These are phyloP conservation scores for Cotesia glomerata DNA, from an alignment of 1,140 invertebrate species.

Conservation along the genomic window DNA sequence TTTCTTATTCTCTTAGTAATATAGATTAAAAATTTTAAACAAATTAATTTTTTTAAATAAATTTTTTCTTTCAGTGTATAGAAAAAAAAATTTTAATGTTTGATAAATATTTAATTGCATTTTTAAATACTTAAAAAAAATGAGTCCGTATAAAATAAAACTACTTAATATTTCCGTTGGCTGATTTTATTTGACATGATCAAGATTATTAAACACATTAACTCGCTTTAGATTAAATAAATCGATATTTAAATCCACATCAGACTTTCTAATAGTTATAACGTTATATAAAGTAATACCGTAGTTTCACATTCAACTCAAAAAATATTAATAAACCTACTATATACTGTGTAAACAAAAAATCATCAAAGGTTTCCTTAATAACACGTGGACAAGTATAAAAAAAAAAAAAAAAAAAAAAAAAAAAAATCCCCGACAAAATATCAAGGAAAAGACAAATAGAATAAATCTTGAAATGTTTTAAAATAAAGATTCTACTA, in stretches of 20 bases:
- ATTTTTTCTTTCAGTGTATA: too few species aligned
- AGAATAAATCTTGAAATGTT: too few species aligned
- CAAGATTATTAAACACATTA: too few species aligned
- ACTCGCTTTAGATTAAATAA: background rate
- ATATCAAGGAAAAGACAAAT: background rate
- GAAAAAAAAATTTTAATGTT: too few species aligned
- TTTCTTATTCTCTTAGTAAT: too few species aligned
- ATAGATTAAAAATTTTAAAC: background rate
- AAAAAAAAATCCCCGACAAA: background rate
- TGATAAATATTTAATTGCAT: too few species aligned
- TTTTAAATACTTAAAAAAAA: too few species aligned
- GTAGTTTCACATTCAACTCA: slow-evolving; percentile 33
- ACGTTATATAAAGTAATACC: slow-evolving; percentile 25
- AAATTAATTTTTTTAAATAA: too few species aligned
- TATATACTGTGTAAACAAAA: background rate
- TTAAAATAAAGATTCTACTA: too few species aligned
- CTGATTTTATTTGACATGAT: too few species aligned
- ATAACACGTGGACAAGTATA: background rate
- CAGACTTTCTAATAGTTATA: slow-evolving; percentile 30
- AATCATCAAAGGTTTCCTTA: background rate
- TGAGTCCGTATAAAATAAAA: too few species aligned
- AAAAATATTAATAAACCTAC: slow-evolving; percentile 8
- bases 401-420: background rate
- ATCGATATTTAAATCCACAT: background rate
- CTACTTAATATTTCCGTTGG: too few species aligned